Conservation (phyloP, 2,797 vertebrate genomes). For the Telmatherina bonti region DNA sequence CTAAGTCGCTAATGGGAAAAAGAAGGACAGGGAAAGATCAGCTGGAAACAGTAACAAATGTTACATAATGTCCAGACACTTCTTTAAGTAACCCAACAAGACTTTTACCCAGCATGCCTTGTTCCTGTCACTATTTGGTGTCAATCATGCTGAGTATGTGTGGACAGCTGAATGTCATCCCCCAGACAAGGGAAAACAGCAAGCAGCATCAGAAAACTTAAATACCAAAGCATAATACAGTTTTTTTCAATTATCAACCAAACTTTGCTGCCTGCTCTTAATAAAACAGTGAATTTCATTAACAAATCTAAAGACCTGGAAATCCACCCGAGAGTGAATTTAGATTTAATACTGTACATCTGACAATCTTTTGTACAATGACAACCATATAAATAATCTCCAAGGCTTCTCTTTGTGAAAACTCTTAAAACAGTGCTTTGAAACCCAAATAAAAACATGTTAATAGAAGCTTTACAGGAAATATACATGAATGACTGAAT, state of each 20-base stretch:
- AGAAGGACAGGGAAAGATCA: conserved; percentile 10
- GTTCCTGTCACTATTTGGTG: conserved; percentile 55
- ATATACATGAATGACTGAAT: conserved; percentile 64
- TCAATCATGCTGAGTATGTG: conserved; percentile 43
- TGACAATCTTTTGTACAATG: conserved; percentile 65
- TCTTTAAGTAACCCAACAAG: conserved; percentile 46
- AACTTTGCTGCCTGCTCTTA: conserved; percentile 4
- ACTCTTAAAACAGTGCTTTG: conserved; percentile 50
- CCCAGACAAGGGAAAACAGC: conserved; percentile 17
- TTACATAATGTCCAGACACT: conserved; percentile 32
- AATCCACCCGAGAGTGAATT: conserved; percentile 54
- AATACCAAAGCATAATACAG: conserved; percentile 44
- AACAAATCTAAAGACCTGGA: conserved; percentile 54
- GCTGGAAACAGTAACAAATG: conserved; percentile 36
- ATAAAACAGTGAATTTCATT: conserved; percentile 41
- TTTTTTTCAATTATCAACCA: conserved; percentile 17
- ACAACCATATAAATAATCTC: conserved; percentile 69
- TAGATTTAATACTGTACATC: conserved; percentile 75
- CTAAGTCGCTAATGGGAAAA: conserved; percentile 6
- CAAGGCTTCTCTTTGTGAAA: conserved; percentile 52
- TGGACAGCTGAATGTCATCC: conserved; percentile 16
- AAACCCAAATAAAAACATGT: conserved; percentile 60
- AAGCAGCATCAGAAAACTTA: conserved; percentile 24
- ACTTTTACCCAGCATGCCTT: conserved; percentile 68
- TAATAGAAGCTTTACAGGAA: conserved; percentile 58